These are phyloP conservation scores for Tipula vernalis DNA, from an alignment of 2,888 invertebrate species.

Conservation along the genomic window DNA sequence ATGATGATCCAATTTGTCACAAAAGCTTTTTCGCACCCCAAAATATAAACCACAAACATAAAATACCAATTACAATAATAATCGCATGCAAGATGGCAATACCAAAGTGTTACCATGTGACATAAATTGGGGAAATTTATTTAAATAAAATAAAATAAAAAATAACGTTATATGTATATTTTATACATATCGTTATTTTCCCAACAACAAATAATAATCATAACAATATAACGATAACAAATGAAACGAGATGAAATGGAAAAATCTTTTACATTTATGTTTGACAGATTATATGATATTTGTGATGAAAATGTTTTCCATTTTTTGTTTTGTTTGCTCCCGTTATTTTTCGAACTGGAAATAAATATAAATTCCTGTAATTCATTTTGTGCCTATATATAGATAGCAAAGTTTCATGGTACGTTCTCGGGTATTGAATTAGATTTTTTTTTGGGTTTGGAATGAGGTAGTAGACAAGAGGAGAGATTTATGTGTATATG, in stretches of 20 bases:
- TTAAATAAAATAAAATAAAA: neutral
- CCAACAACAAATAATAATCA: neutral
- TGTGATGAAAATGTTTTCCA: slow-evolving; percentile 4
- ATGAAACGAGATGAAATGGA: neutral
- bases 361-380: neutral
- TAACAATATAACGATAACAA: neutral
- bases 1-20: neutral
- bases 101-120: neutral
- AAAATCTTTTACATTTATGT: neutral
- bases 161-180: neutral
- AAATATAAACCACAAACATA: neutral
- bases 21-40: neutral
- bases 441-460: neutral
- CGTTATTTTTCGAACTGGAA: neutral
- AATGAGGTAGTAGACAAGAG: neutral
- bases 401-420: neutral
- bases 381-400: neutral
- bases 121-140: neutral
- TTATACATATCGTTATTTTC: neutral
- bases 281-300: slow-evolving; percentile 8
- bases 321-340: neutral
- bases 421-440: neutral
- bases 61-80: neutral
- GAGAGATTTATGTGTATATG: neutral
- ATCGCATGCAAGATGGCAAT: neutral